Evolutionary conservation across 2,888 invertebrate species (phyloP).

Genomic region (Apamea anceps): DNA sequence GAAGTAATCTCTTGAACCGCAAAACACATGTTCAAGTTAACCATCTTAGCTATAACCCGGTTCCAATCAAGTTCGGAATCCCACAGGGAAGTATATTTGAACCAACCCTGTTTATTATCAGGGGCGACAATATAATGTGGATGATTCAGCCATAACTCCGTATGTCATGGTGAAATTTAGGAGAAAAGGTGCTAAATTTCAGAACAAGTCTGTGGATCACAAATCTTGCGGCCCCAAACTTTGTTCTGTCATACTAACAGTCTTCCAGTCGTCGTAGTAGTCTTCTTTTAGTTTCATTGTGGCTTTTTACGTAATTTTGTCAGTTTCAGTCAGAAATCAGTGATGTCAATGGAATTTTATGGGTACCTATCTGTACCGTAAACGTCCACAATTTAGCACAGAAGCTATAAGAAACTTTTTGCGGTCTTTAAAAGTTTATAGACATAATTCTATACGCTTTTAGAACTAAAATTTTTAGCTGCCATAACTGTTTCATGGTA

Average conservation of each 20-base stretch:
- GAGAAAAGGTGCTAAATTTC: not conserved
- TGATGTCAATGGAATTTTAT: not conserved
- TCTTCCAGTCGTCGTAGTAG: not conserved
- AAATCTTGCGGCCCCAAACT: not conserved
- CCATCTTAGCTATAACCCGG: no score
- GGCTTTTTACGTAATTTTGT: not conserved
- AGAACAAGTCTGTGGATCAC: not conserved
- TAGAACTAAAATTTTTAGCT: not conserved
- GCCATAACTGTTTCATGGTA: constrained; percentile 35
- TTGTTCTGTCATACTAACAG: not conserved
- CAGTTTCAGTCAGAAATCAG: not conserved
- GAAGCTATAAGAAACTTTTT: constrained; percentile 25
- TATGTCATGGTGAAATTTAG: not conserved
- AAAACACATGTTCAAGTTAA: not conserved
- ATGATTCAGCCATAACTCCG: not conserved
- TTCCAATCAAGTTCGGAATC: constrained; percentile 11
- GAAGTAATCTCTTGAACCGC: not conserved
- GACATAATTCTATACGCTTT: constrained; percentile 16
- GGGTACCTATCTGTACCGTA: no score
- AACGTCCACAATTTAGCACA: not conserved
- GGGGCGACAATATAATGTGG: not conserved
- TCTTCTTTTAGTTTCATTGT: not conserved
- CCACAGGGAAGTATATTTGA: constrained; percentile 17
- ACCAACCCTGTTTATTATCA: constrained; percentile 2
- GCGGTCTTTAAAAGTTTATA: not conserved